phyloP scores from a whole-genome alignment of 2,113 vertebrate genomes.

The Mesembrinibis cayennensis region DNA sequence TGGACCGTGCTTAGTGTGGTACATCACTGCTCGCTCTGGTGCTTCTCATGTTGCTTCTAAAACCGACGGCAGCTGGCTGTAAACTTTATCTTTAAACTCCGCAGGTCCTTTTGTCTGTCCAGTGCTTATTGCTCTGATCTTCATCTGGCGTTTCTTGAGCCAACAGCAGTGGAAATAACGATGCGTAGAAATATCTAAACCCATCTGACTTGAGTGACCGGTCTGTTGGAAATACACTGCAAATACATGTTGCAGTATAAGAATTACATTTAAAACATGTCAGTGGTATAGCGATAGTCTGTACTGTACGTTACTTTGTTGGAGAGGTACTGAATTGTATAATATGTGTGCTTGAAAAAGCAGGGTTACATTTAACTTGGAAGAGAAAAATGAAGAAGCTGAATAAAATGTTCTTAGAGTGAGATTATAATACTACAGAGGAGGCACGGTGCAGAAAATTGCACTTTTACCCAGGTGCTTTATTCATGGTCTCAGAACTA shows the following conservation, averaged over 20 bases:
- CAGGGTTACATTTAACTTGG: not conserved
- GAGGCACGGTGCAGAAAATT: not conserved
- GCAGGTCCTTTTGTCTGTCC: not conserved
- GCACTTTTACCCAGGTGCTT: not conserved
- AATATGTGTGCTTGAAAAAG: not conserved
- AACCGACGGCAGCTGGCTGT: not conserved
- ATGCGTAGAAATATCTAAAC: not conserved
- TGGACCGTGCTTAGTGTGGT: not conserved
- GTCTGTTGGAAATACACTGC: not conserved
- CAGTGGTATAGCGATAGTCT: not conserved
- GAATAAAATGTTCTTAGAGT: not conserved
- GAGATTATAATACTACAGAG: not conserved
- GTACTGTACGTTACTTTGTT: not conserved
- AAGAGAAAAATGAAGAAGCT: not conserved
- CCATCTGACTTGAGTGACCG: not conserved
- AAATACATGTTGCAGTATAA: not conserved
- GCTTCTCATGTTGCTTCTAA: not conserved
- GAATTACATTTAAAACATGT: not conserved
- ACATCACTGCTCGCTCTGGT: fast-evolving
- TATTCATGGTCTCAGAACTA: not conserved
- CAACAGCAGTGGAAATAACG: not conserved
- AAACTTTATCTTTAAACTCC: not conserved
- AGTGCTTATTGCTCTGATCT: not conserved
- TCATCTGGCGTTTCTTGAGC: not conserved
- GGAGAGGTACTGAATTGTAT: not conserved